Evolutionary conservation across 2,888 invertebrate genomes (phyloP).

Genomic region (Quadriops clusia): DNA sequence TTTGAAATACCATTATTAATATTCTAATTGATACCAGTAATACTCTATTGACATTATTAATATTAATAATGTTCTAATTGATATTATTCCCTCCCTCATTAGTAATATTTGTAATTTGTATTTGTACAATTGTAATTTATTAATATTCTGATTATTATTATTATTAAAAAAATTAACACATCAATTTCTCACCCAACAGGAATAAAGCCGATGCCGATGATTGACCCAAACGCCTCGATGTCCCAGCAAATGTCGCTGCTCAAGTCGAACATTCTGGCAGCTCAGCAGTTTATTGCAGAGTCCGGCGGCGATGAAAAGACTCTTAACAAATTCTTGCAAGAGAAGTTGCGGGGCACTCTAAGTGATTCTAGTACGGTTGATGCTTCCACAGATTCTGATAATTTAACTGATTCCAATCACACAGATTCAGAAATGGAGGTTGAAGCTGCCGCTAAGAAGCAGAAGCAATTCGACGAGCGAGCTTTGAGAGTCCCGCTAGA

Average conservation of each 20-base stretch:
- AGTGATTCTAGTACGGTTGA: slow-evolving; percentile 45
- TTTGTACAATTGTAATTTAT: too few species aligned
- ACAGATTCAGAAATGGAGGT: slow-evolving; percentile 45
- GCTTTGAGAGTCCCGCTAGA: slow-evolving; percentile 54
- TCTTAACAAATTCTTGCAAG: slow-evolving; percentile 41
- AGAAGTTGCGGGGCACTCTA: slow-evolving; percentile 44
- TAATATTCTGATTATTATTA: too few species aligned
- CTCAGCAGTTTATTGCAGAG: slow-evolving; percentile 46
- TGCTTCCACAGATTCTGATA: slow-evolving; percentile 47
- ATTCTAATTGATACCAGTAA: too few species aligned
- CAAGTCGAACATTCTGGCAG: slow-evolving; percentile 52
- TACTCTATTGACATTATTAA: too few species aligned
- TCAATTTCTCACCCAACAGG: too few species aligned
- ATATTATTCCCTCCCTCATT: too few species aligned
- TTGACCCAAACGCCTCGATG: slow-evolving; percentile 43
- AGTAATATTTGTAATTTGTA: too few species aligned
- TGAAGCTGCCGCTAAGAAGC: slow-evolving; percentile 33
- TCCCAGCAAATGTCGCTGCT: slow-evolving; percentile 46
- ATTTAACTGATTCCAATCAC: slow-evolving; percentile 45
- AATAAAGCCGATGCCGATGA: slow-evolving; percentile 55
- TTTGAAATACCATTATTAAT: too few species aligned
- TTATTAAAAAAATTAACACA: too few species aligned
- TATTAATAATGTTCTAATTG: too few species aligned
- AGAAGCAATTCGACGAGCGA: slow-evolving; percentile 43
- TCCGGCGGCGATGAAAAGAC: slow-evolving; percentile 35